Evolutionary conservation across 2,113 vertebrate species (phyloP).

Genomic region (Corythoichthys haematopterus): DNA sequence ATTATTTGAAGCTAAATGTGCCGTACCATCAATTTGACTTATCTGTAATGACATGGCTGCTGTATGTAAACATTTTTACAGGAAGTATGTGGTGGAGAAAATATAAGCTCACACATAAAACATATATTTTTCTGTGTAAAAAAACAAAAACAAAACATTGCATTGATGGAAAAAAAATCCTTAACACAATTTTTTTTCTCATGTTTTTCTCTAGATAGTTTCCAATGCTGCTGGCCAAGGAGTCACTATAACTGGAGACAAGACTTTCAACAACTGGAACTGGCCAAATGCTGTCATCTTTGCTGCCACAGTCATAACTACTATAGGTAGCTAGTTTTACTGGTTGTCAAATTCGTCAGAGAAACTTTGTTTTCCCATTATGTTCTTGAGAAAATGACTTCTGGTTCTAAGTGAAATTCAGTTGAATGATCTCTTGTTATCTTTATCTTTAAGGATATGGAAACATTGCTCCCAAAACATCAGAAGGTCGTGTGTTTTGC

Average conservation of each 20-base stretch:
- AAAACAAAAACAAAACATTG: too few species aligned
- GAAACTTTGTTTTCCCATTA: neutral
- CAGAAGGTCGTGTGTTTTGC: constrained; percentile 87
- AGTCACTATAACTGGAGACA: constrained; percentile 89
- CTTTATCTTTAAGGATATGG: constrained; percentile 80
- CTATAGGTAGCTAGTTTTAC: constrained; percentile 79
- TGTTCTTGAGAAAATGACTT: neutral
- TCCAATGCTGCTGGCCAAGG: constrained; percentile 90
- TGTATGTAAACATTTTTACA: constrained; percentile 25
- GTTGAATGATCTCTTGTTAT: neutral
- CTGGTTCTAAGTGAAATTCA: neutral
- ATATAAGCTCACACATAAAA: constrained; percentile 14
- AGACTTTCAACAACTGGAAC: constrained; percentile 97
- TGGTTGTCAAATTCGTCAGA: neutral
- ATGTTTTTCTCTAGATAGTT: constrained; percentile 74
- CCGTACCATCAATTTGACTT: constrained; percentile 28
- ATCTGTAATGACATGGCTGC: constrained; percentile 38
- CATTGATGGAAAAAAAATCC: too few species aligned
- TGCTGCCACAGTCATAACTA: constrained; percentile 96
- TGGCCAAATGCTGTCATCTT: constrained; percentile 98
- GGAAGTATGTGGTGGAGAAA: constrained; percentile 56
- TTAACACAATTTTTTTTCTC: neutral
- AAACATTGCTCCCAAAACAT: constrained; percentile 93
- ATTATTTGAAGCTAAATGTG: constrained; percentile 34
- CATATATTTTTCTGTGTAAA: neutral